Base-by-base conservation (phyloP, 1,140 invertebrate species). In the Eriosoma lanigerum region DNA sequence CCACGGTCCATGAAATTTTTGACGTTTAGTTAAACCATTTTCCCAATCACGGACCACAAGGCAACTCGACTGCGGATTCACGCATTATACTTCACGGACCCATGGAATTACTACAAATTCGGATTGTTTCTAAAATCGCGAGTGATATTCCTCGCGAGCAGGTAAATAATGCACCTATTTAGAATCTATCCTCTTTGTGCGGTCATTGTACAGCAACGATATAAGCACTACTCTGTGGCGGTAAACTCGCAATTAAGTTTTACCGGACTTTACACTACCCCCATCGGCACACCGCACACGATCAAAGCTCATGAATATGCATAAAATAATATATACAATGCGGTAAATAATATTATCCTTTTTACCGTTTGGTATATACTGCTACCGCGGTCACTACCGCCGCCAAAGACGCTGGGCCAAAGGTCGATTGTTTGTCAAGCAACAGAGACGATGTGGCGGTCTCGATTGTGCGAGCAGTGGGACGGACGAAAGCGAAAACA, bases 271-370 rank as follows among this genome's bases (percentile, higher is more conserved):
- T n/a, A 44, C 62, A 19, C 44, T 44, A 1, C 29, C 32, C 44
- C 19, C 12, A 21, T 38, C 29, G n/a, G n/a, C n/a, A n/a, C n/a
- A n/a, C n/a, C n/a, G n/a, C n/a, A 21, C 62, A 10, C n/a, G 62
- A 66, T 44, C 60, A 64, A 32, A 64, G 60, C 60, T 66, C 32
- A 66, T 66, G 38, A 66, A 66, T 66, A 66, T 66, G 32, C 62
- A 44, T 38, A 12, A 62, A 26, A 62, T 29, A 29, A 56, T 56
- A 56, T 24, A 54, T 24, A 56, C 21, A 24, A 56, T 56, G n/a
- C n/a, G n/a, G n/a, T n/a, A n/a, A n/a, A n/a, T n/a, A n/a, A n/a
- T n/a, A n/a, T n/a, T n/a, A n/a, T n/a, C n/a, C n/a, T n/a, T n/a
- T n/a, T n/a, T n/a, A n/a, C n/a, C n/a, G n/a, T n/a, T n/a, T n/a